phyloP scores from a whole-genome alignment of 2,113 vertebrate genomes.

The Misgurnus anguillicaudatus region DNA sequence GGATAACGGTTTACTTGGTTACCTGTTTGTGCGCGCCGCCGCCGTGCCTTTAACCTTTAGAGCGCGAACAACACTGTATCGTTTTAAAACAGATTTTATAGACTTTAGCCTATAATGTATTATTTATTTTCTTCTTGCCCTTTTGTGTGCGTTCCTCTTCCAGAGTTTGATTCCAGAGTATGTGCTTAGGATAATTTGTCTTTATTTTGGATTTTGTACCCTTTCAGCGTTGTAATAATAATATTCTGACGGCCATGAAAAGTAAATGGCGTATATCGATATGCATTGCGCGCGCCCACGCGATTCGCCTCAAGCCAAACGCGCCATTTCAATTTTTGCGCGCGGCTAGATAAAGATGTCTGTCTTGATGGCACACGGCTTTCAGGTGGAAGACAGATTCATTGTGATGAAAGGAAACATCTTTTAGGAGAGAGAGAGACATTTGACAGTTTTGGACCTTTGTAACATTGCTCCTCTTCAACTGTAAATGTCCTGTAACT shows the following conservation, averaged over 20 bases:
- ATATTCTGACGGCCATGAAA: conserved; percentile 84
- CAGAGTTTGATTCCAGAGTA: background rate
- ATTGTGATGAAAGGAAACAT: conserved; percentile 6
- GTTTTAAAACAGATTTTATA: background rate
- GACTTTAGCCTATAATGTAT: background rate
- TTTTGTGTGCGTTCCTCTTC: background rate
- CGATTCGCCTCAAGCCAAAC: conserved; percentile 83
- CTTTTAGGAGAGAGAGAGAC: background rate
- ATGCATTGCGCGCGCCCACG: conserved; percentile 84
- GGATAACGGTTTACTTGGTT: conserved; percentile 32
- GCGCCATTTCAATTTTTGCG: conserved; percentile 92
- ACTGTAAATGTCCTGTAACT: conserved; percentile 51
- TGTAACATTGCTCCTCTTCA: background rate
- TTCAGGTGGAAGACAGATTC: conserved; percentile 57
- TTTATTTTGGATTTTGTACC: conserved; percentile 56
- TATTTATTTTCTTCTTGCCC: no score
- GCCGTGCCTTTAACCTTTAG: background rate
- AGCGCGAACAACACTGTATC: background rate
- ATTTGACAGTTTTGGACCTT: conserved; percentile 22
- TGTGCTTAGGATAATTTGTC: background rate
- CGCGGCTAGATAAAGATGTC: conserved; percentile 81
- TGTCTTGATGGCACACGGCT: conserved; percentile 71
- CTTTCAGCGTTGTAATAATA: conserved; percentile 17
- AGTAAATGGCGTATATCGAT: conserved; percentile 89
- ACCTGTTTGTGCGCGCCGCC: background rate